Conservation (phyloP, 2,888 invertebrate genomes). For the Perithous albicinctus region DNA sequence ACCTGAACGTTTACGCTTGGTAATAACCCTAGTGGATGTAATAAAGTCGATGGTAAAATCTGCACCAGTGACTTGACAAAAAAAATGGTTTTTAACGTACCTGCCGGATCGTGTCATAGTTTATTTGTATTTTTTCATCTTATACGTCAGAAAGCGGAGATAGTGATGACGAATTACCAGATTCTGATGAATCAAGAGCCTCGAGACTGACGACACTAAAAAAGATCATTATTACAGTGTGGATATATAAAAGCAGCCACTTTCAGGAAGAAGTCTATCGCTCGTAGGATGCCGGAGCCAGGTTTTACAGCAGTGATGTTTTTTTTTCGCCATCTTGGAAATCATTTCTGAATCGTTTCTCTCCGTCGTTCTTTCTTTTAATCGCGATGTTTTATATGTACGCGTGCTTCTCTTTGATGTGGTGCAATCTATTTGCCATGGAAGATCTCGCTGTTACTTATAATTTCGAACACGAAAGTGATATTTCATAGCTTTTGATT, state of each 20-base stretch:
- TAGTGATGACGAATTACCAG: constrained; percentile 26
- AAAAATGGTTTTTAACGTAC: neutral
- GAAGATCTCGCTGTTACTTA: neutral
- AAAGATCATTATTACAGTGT: constrained; percentile 35
- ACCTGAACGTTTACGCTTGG: constrained; percentile 46
- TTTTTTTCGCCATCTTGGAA: neutral
- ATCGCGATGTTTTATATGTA: neutral
- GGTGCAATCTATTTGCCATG: constrained; percentile 2
- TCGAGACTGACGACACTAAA: neutral
- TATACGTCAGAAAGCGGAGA: constrained; percentile 18
- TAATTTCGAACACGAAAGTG: neutral
- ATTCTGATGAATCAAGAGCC: constrained; percentile 29
- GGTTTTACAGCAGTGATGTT: constrained; percentile 3
- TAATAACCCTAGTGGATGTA: constrained; percentile 32
- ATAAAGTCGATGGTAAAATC: constrained; percentile 19
- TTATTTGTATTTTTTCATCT: constrained; percentile 22
- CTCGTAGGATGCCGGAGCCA: constrained; percentile 6
- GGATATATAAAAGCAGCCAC: neutral
- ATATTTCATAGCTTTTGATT: neutral
- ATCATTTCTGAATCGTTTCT: constrained; percentile 13
- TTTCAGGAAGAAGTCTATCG: constrained; percentile 5
- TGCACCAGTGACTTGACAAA: neutral
- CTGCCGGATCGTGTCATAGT: neutral
- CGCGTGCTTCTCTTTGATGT: neutral
- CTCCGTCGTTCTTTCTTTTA: neutral